These are phyloP conservation scores for Drosophila lini DNA, from an alignment of 1,140 invertebrate species.

Conservation along the genomic window DNA sequence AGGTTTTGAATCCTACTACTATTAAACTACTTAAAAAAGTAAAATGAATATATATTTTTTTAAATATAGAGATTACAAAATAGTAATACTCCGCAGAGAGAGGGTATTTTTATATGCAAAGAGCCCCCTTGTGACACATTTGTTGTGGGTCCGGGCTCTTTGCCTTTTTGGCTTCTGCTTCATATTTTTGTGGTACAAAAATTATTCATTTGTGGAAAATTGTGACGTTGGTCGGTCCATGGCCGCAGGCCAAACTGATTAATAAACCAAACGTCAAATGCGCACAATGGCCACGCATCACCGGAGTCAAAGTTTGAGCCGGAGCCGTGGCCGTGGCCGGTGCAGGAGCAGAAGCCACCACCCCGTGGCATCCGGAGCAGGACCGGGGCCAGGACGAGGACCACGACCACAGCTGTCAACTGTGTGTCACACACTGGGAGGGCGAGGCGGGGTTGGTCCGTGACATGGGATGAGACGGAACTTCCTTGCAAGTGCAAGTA, in stretches of 20 bases:
- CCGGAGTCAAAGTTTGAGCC: conserved; percentile 47
- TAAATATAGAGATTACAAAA: neutral
- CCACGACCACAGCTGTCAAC: conserved; percentile 76
- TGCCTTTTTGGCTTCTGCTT: conserved; percentile 54
- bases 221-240: conserved; percentile 48
- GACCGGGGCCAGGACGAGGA: conserved; percentile 3
- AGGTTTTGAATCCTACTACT: no score
- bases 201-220: conserved; percentile 82
- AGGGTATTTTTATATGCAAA: conserved; percentile 21
- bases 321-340: conserved; percentile 1
- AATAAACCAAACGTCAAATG: conserved; percentile 84
- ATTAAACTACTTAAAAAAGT: no score
- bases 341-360: conserved; percentile 31
- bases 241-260: conserved; percentile 83
- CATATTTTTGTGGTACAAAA: conserved; percentile 61
- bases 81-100: neutral
- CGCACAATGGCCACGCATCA: conserved; percentile 75
- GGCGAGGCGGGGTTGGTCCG: neutral
- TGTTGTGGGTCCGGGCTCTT: conserved; percentile 47
- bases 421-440: conserved; percentile 73
- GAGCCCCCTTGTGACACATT: conserved; percentile 42
- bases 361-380: conserved; percentile 41
- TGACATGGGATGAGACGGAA: conserved; percentile 30
- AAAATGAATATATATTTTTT: no score
- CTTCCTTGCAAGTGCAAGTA: conserved; percentile 69